phyloP scores from a whole-genome alignment of 2,888 invertebrate species.

The Erebia epiphron region DNA sequence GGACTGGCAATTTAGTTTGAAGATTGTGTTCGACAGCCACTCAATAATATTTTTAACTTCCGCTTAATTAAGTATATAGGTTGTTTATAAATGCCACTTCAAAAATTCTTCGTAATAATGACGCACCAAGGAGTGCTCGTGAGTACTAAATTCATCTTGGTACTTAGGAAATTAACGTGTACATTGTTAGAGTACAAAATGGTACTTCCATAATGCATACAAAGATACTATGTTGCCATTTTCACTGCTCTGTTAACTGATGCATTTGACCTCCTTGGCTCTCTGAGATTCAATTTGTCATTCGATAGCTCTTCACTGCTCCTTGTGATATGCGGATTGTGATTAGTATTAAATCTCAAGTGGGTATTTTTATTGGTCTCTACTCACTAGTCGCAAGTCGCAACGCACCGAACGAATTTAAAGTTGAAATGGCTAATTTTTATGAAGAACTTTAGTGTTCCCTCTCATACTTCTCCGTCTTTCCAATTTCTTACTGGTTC shows the following conservation, averaged over 20 bases:
- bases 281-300: conserved; percentile 52
- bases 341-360: conserved; percentile 28
- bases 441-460: not conserved
- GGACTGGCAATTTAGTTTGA: no score
- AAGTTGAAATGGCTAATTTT: not conserved
- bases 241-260: conserved; percentile 67
- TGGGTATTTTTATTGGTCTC: not conserved
- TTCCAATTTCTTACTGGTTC: not conserved
- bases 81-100: not conserved
- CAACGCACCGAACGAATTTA: not conserved
- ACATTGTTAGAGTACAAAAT: not conserved
- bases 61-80: not conserved
- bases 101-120: not conserved
- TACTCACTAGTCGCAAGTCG: not conserved
- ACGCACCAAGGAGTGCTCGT: not conserved
- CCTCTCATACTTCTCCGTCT: not conserved
- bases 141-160: no score
- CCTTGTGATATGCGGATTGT: conserved; percentile 31
- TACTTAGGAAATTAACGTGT: no score
- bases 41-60: no score
- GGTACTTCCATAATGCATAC: not conserved
- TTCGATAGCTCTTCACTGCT: conserved; percentile 35
- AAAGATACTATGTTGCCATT: conserved; percentile 45
- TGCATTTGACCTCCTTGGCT: conserved; percentile 72
- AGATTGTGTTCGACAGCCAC: no score